Conservation (phyloP, 35 echinoderm and acorn worm species). For the Lytechinus pictus region DNA sequence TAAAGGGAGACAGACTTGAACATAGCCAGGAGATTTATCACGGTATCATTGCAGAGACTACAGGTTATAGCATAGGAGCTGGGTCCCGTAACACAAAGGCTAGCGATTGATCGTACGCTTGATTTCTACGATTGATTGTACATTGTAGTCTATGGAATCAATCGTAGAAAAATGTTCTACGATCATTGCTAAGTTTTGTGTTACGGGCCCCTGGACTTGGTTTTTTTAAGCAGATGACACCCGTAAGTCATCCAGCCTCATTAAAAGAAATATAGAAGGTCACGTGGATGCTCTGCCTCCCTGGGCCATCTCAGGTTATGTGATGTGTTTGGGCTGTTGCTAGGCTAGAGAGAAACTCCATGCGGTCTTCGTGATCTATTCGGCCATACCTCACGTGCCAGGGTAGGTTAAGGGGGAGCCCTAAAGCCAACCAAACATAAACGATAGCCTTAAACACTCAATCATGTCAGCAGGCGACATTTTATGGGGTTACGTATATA, state of each 20-base stretch:
- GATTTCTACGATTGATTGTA: too few species aligned
- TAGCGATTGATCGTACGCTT: too few species aligned
- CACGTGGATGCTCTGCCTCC: not conserved
- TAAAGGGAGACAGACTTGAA: too few species aligned
- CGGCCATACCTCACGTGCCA: not conserved
- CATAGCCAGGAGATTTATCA: not conserved
- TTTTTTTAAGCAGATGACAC: not conserved
- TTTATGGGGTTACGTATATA: slow-evolving; percentile 1
- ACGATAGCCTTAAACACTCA: slow-evolving; percentile 3
- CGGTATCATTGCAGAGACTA: not conserved
- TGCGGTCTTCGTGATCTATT: not conserved
- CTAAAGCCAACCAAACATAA: not conserved
- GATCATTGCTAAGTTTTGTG: too few species aligned
- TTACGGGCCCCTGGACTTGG: too few species aligned
- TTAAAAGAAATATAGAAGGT: slow-evolving; percentile 8
- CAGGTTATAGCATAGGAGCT: not conserved
- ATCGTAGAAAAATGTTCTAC: too few species aligned
- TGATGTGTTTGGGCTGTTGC: slow-evolving; percentile 1
- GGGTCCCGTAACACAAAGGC: too few species aligned
- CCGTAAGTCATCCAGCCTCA: not conserved
- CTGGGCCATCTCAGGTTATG: not conserved
- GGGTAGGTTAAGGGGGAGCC: not conserved
- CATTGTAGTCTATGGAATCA: too few species aligned
- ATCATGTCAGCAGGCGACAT: not conserved
- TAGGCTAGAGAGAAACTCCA: slow-evolving; percentile 1